Conservation (phyloP, 2,113 vertebrate genomes). For the Engystomops pustulosus region DNA sequence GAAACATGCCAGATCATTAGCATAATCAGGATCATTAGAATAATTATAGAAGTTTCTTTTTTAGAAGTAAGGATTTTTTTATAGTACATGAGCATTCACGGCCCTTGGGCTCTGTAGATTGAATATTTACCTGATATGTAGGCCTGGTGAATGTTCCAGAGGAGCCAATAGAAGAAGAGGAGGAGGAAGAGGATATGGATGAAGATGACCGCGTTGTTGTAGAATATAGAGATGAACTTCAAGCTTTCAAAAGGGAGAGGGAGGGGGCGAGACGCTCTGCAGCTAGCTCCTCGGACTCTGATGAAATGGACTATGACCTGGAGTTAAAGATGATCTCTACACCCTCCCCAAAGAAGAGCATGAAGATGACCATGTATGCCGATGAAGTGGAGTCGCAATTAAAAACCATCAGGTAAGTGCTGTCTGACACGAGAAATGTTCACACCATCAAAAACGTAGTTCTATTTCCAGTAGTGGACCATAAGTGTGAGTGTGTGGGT, state of each 20-base stretch:
- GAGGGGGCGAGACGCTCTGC: constrained; percentile 63
- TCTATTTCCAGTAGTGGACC: no score
- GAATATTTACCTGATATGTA: constrained; percentile 50
- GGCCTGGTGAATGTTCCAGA: constrained; percentile 95
- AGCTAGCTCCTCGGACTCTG: constrained; percentile 86
- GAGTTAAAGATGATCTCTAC: constrained; percentile 99
- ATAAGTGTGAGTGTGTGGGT: no score
- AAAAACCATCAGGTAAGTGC: constrained; percentile 86
- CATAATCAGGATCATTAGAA: neutral
- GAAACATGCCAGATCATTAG: no score
- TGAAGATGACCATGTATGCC: constrained; percentile 99
- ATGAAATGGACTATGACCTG: constrained; percentile 98
- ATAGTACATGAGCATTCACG: neutral
- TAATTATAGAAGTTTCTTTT: no score
- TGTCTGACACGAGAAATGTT: neutral
- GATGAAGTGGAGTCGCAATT: constrained; percentile 92
- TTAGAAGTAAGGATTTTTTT: no score
- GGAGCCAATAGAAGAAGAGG: constrained; percentile 83
- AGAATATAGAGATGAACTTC: constrained; percentile 85
- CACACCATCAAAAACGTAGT: no score
- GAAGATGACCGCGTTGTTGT: constrained; percentile 91
- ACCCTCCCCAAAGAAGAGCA: constrained; percentile 95
- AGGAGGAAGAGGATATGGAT: constrained; percentile 91
- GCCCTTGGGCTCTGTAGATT: constrained; percentile 2
- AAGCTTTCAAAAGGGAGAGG: constrained; percentile 72